phyloP scores from a whole-genome alignment of 2,888 invertebrate species.

The Catocala nupta region DNA sequence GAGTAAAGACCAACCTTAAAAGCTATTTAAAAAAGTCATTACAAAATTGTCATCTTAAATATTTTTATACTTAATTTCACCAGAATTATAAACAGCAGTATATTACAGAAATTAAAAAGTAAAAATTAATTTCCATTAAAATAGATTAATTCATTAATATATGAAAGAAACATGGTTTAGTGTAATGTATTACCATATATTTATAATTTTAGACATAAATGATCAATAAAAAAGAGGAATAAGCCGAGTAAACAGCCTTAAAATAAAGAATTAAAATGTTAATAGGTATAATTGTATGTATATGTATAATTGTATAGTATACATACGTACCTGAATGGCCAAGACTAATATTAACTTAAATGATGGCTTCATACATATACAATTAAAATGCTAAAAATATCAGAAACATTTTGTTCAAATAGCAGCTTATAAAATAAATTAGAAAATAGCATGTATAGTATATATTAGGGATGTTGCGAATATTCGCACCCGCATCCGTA shows the following conservation, averaged over 20 bases:
- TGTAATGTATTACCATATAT: background rate
- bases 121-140: background rate
- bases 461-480: too few relatives aligned
- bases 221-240: background rate
- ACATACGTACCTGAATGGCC: conserved; percentile 40
- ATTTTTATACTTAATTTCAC: background rate
- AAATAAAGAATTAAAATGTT: background rate
- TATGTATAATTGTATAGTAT: conserved; percentile 26
- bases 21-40: too few relatives aligned
- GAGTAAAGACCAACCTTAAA: too few relatives aligned
- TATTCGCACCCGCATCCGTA: too few relatives aligned
- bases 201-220: background rate
- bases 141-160: too few relatives aligned
- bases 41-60: too few relatives aligned
- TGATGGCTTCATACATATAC: background rate
- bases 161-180: too few relatives aligned
- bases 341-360: conserved; percentile 26
- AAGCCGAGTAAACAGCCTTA: background rate
- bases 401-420: too few relatives aligned
- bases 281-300: conserved; percentile 28
- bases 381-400: background rate
- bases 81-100: background rate
- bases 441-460: too few relatives aligned
- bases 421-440: too few relatives aligned
- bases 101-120: background rate